Percentiles rank a stretch among this genome's conserved stretches.
Conservation (phyloP, 2,113 vertebrate genomes). For the Gopherus flavomarginatus region DNA sequence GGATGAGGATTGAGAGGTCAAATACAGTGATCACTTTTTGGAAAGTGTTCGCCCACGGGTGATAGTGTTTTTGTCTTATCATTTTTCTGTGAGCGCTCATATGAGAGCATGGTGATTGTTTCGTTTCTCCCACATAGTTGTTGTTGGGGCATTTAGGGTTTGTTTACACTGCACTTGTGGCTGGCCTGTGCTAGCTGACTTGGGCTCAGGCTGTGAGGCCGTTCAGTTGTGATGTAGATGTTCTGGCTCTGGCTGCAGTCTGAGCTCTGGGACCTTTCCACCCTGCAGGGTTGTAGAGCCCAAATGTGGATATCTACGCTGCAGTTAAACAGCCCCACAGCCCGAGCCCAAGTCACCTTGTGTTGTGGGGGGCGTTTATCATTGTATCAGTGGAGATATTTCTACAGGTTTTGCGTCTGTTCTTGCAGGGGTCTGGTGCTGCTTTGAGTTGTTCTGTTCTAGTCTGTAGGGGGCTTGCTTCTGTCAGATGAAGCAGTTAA, state of each 20-base stretch:
- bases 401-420: not conserved
- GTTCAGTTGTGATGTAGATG: not conserved
- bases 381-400: too few relatives aligned
- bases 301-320: not conserved
- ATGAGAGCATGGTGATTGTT: not conserved
- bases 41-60: too few relatives aligned
- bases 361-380: not conserved
- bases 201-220: too few relatives aligned
- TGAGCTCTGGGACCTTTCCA: not conserved
- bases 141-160: not conserved
- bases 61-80: too few relatives aligned
- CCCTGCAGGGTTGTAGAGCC: not conserved
- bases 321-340: not conserved
- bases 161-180: not conserved
- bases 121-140: not conserved
- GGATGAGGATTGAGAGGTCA: too few relatives aligned
- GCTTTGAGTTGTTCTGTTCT: not conserved
- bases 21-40: too few relatives aligned
- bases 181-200: not conserved
- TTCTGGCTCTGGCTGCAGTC: not conserved
- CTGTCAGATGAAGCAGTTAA: not conserved
- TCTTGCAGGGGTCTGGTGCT: not conserved
- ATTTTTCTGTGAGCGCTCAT: not conserved
- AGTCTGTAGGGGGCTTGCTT: not conserved
- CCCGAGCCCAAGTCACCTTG: not conserved